A percentile compares a stretch with the other conserved stretches of the same genome.
phyloP scores from a whole-genome alignment of 2,797 vertebrate genomes.

The Rhyacichthys aspro region DNA sequence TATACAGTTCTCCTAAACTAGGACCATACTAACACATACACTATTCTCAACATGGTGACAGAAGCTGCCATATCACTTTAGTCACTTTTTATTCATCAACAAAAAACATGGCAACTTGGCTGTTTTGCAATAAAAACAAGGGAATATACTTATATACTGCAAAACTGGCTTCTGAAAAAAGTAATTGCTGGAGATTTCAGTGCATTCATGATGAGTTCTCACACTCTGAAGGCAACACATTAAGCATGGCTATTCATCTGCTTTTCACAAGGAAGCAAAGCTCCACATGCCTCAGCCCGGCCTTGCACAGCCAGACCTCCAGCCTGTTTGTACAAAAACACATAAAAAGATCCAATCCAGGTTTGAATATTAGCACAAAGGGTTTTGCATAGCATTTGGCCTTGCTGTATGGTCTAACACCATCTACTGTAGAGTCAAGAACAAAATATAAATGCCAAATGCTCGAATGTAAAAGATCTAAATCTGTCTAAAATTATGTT shows the following conservation, averaged over 20 bases:
- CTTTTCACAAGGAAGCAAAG: slow-evolving; percentile 69
- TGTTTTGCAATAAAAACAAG: slow-evolving; percentile 5
- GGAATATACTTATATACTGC: slow-evolving; percentile 16
- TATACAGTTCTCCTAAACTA: slow-evolving; percentile 56
- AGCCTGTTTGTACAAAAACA: slow-evolving; percentile 69
- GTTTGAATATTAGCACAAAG: slow-evolving; percentile 62
- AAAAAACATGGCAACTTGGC: slow-evolving; percentile 23
- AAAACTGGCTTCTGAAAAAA: slow-evolving; percentile 49
- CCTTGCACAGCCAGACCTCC: slow-evolving; percentile 48
- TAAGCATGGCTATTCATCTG: slow-evolving; percentile 78
- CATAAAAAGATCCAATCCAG: slow-evolving; percentile 64
- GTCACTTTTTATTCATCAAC: slow-evolving; percentile 33
- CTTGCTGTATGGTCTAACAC: slow-evolving; percentile 62
- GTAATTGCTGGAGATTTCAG: slow-evolving; percentile 64
- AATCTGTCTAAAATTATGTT: slow-evolving; percentile 30
- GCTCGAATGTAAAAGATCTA: slow-evolving; percentile 43
- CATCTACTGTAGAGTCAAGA: slow-evolving; percentile 39
- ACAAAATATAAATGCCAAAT: slow-evolving; percentile 76
- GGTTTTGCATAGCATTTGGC: slow-evolving; percentile 84
- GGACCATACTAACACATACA: slow-evolving; percentile 45
- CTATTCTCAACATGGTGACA: slow-evolving; percentile 32
- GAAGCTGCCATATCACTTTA: slow-evolving; percentile 46
- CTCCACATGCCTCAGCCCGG: slow-evolving; percentile 59
- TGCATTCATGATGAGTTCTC: slow-evolving; percentile 69
- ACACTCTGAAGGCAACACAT: slow-evolving; percentile 79